Conservation (phyloP, 1,140 invertebrate species). For the Drusus annulatus region DNA sequence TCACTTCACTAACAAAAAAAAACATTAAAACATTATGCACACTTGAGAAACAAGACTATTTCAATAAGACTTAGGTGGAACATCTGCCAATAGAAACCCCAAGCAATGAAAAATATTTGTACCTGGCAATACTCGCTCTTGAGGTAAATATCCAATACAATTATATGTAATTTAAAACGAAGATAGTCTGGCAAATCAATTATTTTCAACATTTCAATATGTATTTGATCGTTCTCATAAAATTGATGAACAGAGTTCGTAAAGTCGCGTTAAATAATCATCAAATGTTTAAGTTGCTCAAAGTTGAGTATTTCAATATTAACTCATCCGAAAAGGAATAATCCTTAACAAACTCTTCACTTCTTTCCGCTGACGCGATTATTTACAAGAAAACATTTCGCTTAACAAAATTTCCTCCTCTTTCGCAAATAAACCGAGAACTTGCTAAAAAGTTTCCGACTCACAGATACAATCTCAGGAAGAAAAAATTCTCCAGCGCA, state of each 20-base stretch:
- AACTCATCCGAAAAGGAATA: constrained; percentile 24
- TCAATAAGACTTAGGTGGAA: no score
- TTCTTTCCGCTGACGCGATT: constrained; percentile 37
- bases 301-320: constrained; percentile 3
- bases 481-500: constrained; percentile 28
- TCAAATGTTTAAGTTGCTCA: not conserved
- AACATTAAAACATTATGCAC: no score
- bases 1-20: no score
- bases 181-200: no score
- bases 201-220: no score
- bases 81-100: no score
- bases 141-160: no score
- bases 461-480: constrained; percentile 32
- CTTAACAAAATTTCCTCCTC: constrained; percentile 22
- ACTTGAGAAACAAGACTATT: no score
- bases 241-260: not conserved
- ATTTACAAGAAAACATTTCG: constrained; percentile 42
- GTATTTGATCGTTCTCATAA: not conserved
- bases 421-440: constrained; percentile 37
- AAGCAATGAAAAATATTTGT: no score
- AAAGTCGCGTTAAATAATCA: constrained; percentile 7
- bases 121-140: no score
- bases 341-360: constrained; percentile 7
- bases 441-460: constrained; percentile 25
- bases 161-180: no score